Conservation (phyloP, 2,113 vertebrate genomes). For the Toxotes chatareus region DNA sequence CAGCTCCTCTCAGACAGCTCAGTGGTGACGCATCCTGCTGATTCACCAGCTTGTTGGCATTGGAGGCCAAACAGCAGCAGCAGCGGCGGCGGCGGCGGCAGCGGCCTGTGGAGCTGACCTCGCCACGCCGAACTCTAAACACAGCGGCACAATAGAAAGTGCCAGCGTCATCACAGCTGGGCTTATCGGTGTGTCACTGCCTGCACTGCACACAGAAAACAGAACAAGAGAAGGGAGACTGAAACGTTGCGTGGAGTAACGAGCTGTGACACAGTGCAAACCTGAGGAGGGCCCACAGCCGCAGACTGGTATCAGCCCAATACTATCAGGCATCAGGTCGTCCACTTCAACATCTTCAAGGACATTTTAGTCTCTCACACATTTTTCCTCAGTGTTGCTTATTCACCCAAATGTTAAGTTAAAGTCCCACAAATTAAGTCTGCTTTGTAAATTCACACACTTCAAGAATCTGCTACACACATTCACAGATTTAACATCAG, state of each 20-base stretch:
- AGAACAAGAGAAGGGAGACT: background rate
- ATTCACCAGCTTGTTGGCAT: conserved; percentile 58
- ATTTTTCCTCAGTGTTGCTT: no score
- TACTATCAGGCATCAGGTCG: no score
- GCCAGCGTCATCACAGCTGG: conserved; percentile 77
- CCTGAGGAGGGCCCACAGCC: background rate
- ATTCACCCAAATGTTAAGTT: no score
- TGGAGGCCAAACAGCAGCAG: conserved; percentile 12
- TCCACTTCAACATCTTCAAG: no score
- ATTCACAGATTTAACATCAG: background rate
- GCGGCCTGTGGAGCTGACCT: conserved; percentile 14
- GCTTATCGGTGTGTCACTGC: conserved; percentile 69
- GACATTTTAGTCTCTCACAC: no score
- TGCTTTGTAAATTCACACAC: background rate
- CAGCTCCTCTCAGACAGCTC: background rate
- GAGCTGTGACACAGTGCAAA: background rate
- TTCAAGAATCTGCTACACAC: background rate
- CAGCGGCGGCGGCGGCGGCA: background rate
- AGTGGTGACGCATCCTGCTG: conserved; percentile 47
- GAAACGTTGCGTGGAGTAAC: rapidly evolving
- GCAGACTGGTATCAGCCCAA: background rate
- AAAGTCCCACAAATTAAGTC: no score
- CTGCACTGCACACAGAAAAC: conserved; percentile 7
- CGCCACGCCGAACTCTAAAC: conserved; percentile 57
- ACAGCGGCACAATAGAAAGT: conserved; percentile 75